Evolutionary conservation across 2,797 vertebrate genomes (phyloP).

Genomic region (Macrochelys suwanniensis): DNA sequence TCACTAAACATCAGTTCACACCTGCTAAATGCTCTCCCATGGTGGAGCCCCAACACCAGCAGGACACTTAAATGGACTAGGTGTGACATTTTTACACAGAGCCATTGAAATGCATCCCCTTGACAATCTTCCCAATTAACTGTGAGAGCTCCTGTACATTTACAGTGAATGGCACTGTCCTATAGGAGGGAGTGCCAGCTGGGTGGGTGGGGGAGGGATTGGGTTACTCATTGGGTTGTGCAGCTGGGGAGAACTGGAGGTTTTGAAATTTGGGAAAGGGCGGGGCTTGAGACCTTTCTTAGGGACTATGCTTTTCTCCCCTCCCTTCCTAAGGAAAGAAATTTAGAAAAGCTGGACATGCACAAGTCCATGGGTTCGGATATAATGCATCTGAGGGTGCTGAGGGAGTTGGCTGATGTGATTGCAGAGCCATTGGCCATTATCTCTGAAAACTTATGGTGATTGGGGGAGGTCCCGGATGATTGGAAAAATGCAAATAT

Average conservation of each 20-base stretch:
- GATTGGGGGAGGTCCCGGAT: too few species aligned
- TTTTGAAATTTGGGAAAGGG: neutral
- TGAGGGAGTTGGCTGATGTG: too few species aligned
- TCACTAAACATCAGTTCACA: slow-evolving; percentile 44
- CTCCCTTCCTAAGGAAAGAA: neutral
- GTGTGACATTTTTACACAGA: slow-evolving; percentile 52
- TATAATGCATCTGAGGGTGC: too few species aligned
- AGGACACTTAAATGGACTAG: neutral
- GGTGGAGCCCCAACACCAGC: neutral
- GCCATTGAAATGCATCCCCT: slow-evolving; percentile 1
- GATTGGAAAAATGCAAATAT: too few species aligned
- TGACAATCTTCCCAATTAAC: neutral
- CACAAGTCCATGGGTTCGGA: too few species aligned
- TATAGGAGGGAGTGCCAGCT: neutral
- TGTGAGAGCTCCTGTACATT: neutral
- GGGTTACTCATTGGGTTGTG: neutral
- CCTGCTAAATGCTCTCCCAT: slow-evolving; percentile 43
- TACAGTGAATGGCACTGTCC: accelerated
- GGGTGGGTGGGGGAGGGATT: neutral
- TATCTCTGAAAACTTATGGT: too few species aligned
- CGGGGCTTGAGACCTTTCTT: accelerated
- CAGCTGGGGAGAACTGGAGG: neutral
- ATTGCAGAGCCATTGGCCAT: too few species aligned
- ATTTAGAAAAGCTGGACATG: too few species aligned
- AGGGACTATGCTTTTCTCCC: neutral